Evolutionary conservation across 2,888 invertebrate species (phyloP).

Genomic region (Chromoteleia sp.): DNA sequence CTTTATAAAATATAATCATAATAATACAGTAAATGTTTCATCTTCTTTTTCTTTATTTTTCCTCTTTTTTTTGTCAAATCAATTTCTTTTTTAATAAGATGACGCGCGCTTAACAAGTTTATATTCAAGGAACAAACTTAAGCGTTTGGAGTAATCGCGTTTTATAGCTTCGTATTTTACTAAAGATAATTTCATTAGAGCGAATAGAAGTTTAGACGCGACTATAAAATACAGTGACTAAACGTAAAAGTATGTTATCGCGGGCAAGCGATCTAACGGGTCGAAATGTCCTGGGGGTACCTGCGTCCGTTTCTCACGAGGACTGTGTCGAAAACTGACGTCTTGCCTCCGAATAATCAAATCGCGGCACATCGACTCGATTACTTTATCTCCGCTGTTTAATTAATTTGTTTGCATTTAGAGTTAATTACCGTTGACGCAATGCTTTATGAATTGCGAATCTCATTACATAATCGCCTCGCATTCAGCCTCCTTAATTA

Average conservation of each 20-base stretch:
- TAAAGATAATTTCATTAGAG: conserved; percentile 36
- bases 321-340: conserved; percentile 2
- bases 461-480: conserved; percentile 34
- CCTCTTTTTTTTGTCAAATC: no score
- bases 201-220: conserved; percentile 25
- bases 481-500: conserved; percentile 38
- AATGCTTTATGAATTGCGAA: conserved; percentile 42
- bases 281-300: not conserved
- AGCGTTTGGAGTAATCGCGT: conserved; percentile 12
- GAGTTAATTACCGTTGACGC: conserved; percentile 39
- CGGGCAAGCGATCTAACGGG: conserved; percentile 18
- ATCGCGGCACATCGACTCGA: conserved; percentile 5
- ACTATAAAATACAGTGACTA: conserved; percentile 39
- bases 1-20: no score
- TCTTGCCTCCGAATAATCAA: not conserved
- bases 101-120: conserved; percentile 1
- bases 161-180: conserved; percentile 40
- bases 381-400: conserved; percentile 27
- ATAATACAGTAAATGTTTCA: no score
- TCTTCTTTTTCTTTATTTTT: no score
- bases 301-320: not conserved
- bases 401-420: conserved; percentile 48
- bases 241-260: conserved; percentile 53
- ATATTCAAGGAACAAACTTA: conserved; percentile 1
- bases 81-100: no score